A percentile compares a stretch with the other conserved stretches of the same genome.
Conservation (phyloP, 1,140 invertebrate species). For the Nasonia giraulti region DNA sequence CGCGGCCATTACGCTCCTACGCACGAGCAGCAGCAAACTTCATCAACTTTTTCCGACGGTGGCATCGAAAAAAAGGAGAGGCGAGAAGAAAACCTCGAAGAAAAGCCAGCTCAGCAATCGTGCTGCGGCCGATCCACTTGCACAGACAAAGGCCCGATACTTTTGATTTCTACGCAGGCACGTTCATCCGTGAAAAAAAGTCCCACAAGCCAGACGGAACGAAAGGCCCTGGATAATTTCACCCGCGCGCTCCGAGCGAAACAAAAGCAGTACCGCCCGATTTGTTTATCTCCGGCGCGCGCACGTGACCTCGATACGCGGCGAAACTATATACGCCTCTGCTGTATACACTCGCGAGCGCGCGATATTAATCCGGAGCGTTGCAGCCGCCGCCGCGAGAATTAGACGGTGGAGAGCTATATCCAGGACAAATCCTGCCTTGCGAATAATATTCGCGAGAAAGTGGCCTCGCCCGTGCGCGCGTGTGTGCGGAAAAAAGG, state of each 20-base stretch:
- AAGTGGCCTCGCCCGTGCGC: slow-evolving; percentile 26
- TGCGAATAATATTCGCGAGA: slow-evolving; percentile 50
- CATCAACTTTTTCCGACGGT: neutral
- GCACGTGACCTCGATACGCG: slow-evolving; percentile 42
- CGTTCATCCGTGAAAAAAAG: slow-evolving; percentile 40
- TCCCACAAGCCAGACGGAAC: neutral
- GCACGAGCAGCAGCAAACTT: neutral
- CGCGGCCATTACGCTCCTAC: neutral
- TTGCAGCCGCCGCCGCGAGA: neutral
- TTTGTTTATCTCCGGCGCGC: slow-evolving; percentile 47
- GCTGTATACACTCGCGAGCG: neutral
- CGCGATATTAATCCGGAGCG: slow-evolving; percentile 41
- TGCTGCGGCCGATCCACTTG: neutral
- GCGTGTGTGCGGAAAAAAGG: neutral
- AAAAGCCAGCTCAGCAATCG: too few species aligned
- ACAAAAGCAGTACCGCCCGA: slow-evolving; percentile 39
- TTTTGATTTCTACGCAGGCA: slow-evolving; percentile 51
- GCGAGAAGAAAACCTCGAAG: neutral
- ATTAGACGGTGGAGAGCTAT: slow-evolving; percentile 40
- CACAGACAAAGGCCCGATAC: slow-evolving; percentile 37
- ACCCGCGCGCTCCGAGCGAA: neutral
- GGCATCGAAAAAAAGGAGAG: neutral
- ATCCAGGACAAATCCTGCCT: slow-evolving; percentile 41
- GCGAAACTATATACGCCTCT: slow-evolving; percentile 37
- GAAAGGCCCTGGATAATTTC: slow-evolving; percentile 2